Evolutionary conservation across 2,797 vertebrate species (phyloP).

Genomic region (Hypotaenidia philippensis): DNA sequence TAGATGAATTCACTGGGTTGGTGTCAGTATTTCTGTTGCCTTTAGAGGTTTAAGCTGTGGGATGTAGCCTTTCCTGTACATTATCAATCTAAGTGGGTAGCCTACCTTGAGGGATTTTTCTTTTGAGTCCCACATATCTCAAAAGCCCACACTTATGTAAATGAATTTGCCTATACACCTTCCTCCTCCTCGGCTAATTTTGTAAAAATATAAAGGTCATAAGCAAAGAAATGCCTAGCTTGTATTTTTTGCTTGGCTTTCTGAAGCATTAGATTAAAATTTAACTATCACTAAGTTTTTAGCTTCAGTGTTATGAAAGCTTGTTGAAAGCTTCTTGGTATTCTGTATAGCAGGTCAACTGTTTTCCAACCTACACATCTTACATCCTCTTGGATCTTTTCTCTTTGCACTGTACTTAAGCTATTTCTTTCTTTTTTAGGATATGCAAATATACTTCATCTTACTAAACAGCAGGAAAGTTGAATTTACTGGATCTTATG

Average conservation of each 20-base stretch:
- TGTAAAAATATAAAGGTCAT: constrained; percentile 14
- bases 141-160: constrained; percentile 36
- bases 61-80: not conserved
- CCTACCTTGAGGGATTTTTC: not conserved
- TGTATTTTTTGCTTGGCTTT: constrained; percentile 33
- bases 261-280: constrained; percentile 37
- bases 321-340: constrained; percentile 62
- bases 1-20: not conserved
- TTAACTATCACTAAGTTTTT: constrained; percentile 28
- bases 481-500: not conserved
- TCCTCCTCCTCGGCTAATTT: constrained; percentile 12
- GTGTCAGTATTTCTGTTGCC: not conserved
- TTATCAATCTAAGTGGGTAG: not conserved
- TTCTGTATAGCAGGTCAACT: constrained; percentile 64
- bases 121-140: not conserved
- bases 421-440: constrained; percentile 21
- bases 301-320: constrained; percentile 31
- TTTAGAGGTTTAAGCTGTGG: not conserved
- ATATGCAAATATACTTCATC: not conserved
- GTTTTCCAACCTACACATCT: constrained; percentile 38
- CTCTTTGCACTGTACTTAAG: not conserved
- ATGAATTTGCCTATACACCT: constrained; percentile 11
- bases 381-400: constrained; percentile 36
- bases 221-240: constrained; percentile 30
- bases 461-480: not conserved